A percentile compares a stretch with the other conserved stretches of the same genome.
Conservation (phyloP, 2,113 vertebrate species). For the Eleginops maclovinus region DNA sequence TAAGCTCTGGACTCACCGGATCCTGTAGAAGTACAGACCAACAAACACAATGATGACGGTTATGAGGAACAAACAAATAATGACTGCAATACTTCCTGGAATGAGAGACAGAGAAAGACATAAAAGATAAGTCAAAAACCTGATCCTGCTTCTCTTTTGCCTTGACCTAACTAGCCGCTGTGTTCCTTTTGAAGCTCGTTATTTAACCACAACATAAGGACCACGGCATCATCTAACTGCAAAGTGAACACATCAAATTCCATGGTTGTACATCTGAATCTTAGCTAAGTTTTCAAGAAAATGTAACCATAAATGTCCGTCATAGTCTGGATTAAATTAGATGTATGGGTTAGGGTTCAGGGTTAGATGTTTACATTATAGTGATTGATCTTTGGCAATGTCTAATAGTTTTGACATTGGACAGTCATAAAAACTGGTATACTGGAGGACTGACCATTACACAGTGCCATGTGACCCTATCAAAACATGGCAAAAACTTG, state of each 20-base stretch:
- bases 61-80: constrained; percentile 49
- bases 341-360: too few species aligned
- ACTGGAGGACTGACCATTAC: neutral
- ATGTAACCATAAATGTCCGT: neutral
- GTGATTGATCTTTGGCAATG: neutral
- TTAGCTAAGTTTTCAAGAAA: neutral
- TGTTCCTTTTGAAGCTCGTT: too few species aligned
- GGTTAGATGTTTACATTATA: neutral
- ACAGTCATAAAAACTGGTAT: neutral
- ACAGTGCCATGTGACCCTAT: neutral
- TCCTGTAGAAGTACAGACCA: constrained; percentile 68
- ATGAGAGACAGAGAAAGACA: constrained; percentile 1
- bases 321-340: neutral
- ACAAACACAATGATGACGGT: constrained; percentile 53
- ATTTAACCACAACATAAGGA: too few species aligned
- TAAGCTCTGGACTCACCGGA: constrained; percentile 64
- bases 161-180: too few species aligned
- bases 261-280: neutral
- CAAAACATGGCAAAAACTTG: neutral
- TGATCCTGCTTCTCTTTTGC: too few species aligned
- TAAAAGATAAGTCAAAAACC: neutral
- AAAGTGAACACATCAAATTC: neutral
- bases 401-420: too few species aligned
- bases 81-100: constrained; percentile 65
- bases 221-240: too few species aligned